Evolutionary conservation across 92 coral and sea anemone genomes (phyloP).

Genomic region (Chrysogorgia sp.): DNA sequence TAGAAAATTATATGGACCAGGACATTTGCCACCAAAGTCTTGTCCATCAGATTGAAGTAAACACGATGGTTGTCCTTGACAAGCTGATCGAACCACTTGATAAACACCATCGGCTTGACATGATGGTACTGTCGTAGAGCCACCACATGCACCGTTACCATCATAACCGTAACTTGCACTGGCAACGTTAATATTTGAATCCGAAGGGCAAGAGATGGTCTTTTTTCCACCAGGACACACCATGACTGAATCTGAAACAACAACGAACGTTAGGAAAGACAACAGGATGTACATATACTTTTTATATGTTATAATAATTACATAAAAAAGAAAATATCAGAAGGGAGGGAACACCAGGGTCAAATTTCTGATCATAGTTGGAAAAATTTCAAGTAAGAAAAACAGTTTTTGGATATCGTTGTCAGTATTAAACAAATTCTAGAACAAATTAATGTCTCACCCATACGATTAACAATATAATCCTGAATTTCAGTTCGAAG

Average conservation of each 20-base stretch:
- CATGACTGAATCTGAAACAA: constrained; percentile 40
- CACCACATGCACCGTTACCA: constrained; percentile 74
- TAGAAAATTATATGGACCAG: constrained; percentile 79
- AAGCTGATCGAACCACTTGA: constrained; percentile 68
- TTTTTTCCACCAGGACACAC: constrained; percentile 77
- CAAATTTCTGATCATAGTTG: too few relatives aligned
- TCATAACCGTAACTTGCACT: constrained; percentile 90
- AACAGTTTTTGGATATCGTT: too few relatives aligned
- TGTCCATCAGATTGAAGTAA: constrained; percentile 77
- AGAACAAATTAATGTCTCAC: too few relatives aligned
- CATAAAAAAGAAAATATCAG: too few relatives aligned
- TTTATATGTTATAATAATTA: too few relatives aligned
- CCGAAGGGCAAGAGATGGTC: constrained; percentile 82
- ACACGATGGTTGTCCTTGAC: constrained; percentile 90
- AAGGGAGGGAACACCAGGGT: too few relatives aligned
- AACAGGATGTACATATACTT: constrained; percentile 7
- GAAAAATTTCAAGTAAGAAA: too few relatives aligned
- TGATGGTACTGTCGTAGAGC: constrained; percentile 16
- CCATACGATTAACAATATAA: too few relatives aligned
- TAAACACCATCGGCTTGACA: constrained; percentile 87
- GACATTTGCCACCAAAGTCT: constrained; percentile 79
- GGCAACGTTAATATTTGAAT: constrained; percentile 65
- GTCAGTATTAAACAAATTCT: too few relatives aligned
- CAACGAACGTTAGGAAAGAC: constrained; percentile 12
- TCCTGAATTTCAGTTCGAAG: too few relatives aligned